Evolutionary conservation across 2,113 vertebrate genomes (phyloP), one percentile per base, ranked within the genome.

Genomic region (Empidonax traillii): DNA sequence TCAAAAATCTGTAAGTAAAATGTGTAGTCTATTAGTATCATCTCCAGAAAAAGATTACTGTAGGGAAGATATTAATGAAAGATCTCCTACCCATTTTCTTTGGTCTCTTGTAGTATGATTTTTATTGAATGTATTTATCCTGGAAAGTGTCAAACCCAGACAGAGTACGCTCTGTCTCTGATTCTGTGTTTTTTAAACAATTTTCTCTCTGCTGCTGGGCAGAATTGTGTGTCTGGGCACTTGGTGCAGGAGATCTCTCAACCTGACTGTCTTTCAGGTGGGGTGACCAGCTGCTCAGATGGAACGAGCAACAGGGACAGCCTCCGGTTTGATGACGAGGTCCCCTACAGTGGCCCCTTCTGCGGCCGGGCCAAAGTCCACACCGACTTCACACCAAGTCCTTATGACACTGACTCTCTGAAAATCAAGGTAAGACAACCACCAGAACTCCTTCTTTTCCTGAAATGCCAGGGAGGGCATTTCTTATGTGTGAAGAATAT

Each of bases 321-420:
- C 92, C 97, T 99, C 46, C 97, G 98, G 37, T 91, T 99, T 24
- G 99, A 99, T 9, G 99, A 99, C 0, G 98, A 99, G 2, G 81
- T 97, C 1, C 95, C 97, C 12, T 98, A 98, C 58, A 90, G 81
- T 4, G 98, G 99, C 27, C 98, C 98, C 9, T 98, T 99, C 97
- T 99, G 99, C 3, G 98, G 99, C 72, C 97, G 98, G 73, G 99
- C 99, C 63, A 98, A 97, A 87, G 99, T 99, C 20, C 99, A 99
- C 71, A 99, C 99, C 0, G 98, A 99, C 88, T 99, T 99, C 88
- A 98, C 98, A 5, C 99, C 99, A 5, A 99, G 99, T 74, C 99
- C 99, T 2, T 99, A 99, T 4, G 99, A 99, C 93, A 98, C 98
- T 0, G 99, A 99, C 61, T 99, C 99, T 22, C 98, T 99, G 77